These are phyloP conservation scores for Chrosomus eos DNA, from an alignment of 2,797 vertebrate species.

Conservation along the genomic window DNA sequence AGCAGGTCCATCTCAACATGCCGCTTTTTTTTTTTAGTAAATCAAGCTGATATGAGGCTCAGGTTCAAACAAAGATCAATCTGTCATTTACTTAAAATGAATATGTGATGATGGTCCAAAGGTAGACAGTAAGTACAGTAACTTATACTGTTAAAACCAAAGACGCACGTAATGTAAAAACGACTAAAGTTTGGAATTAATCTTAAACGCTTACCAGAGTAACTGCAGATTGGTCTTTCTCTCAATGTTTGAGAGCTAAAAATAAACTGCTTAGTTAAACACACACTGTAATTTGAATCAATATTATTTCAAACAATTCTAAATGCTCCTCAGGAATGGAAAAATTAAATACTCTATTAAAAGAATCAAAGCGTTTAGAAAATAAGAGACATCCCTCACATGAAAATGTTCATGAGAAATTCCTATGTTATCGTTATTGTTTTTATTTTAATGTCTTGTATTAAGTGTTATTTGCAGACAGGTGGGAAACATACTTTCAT, in stretches of 20 bases:
- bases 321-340: background rate
- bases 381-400: background rate
- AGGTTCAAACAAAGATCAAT: background rate
- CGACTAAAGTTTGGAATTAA: background rate
- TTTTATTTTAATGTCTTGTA: background rate
- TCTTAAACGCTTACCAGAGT: constrained; percentile 9
- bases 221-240: background rate
- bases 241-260: constrained; percentile 16
- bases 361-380: constrained; percentile 1
- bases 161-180: background rate
- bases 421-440: background rate
- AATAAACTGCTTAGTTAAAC: constrained; percentile 3
- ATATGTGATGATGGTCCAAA: background rate
- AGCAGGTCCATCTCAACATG: background rate
- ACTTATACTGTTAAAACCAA: background rate
- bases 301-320: background rate
- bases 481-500: constrained; percentile 8
- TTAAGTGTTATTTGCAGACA: background rate
- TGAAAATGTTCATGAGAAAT: background rate
- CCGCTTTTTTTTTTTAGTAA: background rate
- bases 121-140: background rate
- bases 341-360: constrained; percentile 6
- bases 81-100: background rate
- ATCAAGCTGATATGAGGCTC: background rate
- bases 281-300: constrained; percentile 7